These are phyloP conservation scores for Ooceraea biroi DNA, from an alignment of 1,140 invertebrate genomes.

Conservation along the genomic window DNA sequence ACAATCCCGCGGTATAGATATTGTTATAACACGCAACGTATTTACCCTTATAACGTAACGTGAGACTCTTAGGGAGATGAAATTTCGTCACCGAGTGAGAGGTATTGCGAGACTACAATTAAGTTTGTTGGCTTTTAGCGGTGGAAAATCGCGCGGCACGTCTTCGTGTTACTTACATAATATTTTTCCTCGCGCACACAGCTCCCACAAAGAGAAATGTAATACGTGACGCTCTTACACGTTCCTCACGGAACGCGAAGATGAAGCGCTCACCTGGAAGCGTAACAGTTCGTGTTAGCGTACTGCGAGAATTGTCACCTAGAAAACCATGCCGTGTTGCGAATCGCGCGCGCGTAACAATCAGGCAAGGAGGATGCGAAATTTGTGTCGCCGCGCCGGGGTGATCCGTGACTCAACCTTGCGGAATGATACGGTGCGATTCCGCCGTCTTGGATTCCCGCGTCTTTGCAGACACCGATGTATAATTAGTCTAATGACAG, in stretches of 20 bases:
- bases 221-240: neutral
- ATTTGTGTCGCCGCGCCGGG: slow-evolving; percentile 21
- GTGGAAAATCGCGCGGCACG: neutral
- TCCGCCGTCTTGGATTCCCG: slow-evolving; percentile 18
- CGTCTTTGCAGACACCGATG: slow-evolving; percentile 31
- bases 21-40: no score
- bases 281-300: neutral
- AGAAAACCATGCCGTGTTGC: slow-evolving; percentile 17
- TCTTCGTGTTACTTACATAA: no score
- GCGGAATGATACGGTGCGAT: slow-evolving; percentile 1
- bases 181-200: neutral
- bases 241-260: neutral
- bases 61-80: no score
- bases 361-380: neutral
- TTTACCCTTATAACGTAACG: no score
- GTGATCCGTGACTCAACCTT: neutral
- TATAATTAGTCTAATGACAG: slow-evolving; percentile 77
- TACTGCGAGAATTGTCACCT: slow-evolving; percentile 17
- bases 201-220: neutral
- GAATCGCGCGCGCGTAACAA: slow-evolving; percentile 21
- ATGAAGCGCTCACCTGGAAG: slow-evolving; percentile 6
- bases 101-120: neutral
- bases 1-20: no score
- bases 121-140: neutral
- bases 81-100: no score